Conservation (phyloP, 2,888 invertebrate genomes). For the Drosophila nigricruria region DNA sequence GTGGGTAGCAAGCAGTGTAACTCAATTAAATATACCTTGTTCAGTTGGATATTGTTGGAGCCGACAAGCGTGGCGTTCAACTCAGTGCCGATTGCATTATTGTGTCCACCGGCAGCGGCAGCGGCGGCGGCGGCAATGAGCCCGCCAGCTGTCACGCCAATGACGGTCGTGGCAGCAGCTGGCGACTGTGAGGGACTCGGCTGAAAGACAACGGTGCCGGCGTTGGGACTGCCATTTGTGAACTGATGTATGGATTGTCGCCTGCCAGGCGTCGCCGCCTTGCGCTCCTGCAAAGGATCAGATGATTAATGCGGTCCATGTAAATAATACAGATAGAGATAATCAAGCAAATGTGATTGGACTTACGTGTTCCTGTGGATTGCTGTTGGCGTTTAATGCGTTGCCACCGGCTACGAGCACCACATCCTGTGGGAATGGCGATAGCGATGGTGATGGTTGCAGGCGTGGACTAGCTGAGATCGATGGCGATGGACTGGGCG, state of each 20-base stretch:
- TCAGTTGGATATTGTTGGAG: constrained; percentile 85
- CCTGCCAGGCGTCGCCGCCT: constrained; percentile 86
- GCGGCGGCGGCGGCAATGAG: constrained; percentile 72
- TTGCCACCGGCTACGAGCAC: constrained; percentile 85
- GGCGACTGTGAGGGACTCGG: constrained; percentile 86
- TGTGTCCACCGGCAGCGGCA: constrained; percentile 50
- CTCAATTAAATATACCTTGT: constrained; percentile 78
- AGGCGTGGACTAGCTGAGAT: constrained; percentile 86
- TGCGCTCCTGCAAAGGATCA: constrained; percentile 82
- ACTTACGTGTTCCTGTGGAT: constrained; percentile 85
- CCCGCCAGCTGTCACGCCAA: constrained; percentile 84
- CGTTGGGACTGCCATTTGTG: constrained; percentile 85
- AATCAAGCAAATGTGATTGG: constrained; percentile 2
- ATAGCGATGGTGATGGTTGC: constrained; percentile 85
- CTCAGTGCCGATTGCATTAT: constrained; percentile 84
- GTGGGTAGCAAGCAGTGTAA: constrained; percentile 1
- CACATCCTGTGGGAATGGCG: constrained; percentile 86
- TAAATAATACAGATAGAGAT: neutral
- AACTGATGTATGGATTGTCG: constrained; percentile 85
- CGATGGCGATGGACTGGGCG: constrained; percentile 86
- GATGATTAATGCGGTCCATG: constrained; percentile 10
- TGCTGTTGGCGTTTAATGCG: constrained; percentile 84
- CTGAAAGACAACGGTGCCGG: constrained; percentile 85
- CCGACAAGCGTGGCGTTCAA: constrained; percentile 86
- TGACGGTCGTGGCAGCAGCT: constrained; percentile 84